Evolutionary conservation across 2,797 vertebrate genomes (phyloP), one percentile per base, ranked within the genome.

Genomic region (Fistularia commersonii): DNA sequence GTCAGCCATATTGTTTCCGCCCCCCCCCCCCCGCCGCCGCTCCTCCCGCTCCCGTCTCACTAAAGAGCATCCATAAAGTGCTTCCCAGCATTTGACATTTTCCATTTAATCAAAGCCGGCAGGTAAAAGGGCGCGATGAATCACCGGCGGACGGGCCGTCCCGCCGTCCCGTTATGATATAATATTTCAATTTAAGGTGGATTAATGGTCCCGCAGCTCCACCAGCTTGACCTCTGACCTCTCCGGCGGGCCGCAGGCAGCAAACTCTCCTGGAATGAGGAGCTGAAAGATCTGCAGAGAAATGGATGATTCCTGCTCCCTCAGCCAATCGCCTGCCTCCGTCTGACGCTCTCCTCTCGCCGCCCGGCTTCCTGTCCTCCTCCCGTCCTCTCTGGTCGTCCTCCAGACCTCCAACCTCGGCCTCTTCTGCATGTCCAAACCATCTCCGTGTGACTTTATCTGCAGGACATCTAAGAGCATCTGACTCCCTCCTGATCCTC

Each of bases 11-110:
- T 73, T 60, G 66, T 69, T 69, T 67, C 54, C 63, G 31, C 23
- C 14, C 39, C 1, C 11, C 44, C 45, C 68, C 11, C 47, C 48
- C 31, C 51, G 1, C 42, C 43, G 1, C 41, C 15, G 61, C 49
- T 56, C 54, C 51, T 62, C 65, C 41, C 76, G 67, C 74, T 61
- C 59, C 64, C 13, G 52, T 73, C 78, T 60, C 66, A 49, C 66
- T 69, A 80, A 80, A 74, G 72, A 79, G 73, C 70, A 51, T 76
- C 79, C 76, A 75, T 66, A 61, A 85, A 85, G 83, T 57, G 76
- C 77, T 81, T 80, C 69, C 75, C 68, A 75, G 61, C 73, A 6
- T 79, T 77, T 87, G 82, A 84, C 83, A 88, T 88, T 86, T 84
- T 79, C 79, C 81, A 81, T 86, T 82, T 87, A 85, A 88, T 87